phyloP scores from a whole-genome alignment of 2,888 invertebrate species.

The Philopedon plagiatum region DNA sequence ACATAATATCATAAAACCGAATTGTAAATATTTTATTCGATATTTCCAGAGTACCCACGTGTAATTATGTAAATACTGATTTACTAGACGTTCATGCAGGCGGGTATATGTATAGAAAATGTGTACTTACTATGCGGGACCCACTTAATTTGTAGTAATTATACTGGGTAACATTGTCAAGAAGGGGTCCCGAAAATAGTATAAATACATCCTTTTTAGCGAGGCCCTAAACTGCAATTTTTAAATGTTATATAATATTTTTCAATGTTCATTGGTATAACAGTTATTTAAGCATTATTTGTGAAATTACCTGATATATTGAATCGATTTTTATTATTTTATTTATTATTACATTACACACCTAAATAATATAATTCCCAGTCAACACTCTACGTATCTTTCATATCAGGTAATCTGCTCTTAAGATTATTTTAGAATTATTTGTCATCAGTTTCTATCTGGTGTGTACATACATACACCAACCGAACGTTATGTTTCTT shows the following conservation, averaged over 20 bases:
- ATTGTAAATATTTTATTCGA: not conserved
- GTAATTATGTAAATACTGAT: not conserved
- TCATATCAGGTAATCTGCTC: conserved; percentile 24
- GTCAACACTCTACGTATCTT: not conserved
- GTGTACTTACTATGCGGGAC: conserved; percentile 10
- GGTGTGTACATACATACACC: not conserved
- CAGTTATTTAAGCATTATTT: too few species aligned
- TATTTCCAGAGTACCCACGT: not conserved
- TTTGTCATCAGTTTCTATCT: conserved; percentile 14
- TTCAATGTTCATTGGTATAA: too few species aligned
- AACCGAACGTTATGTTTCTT: not conserved
- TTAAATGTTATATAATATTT: too few species aligned
- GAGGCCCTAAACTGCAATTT: not conserved
- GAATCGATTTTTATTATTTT: not conserved
- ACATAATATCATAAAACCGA: too few species aligned
- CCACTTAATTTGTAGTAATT: not conserved
- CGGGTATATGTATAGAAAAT: too few species aligned
- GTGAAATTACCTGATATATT: too few species aligned
- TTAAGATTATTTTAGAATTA: conserved; percentile 31
- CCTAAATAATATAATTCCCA: conserved; percentile 10
- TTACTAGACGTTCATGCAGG: not conserved
- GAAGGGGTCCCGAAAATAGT: not conserved
- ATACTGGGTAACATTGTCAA: not conserved
- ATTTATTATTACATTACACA: conserved; percentile 19
- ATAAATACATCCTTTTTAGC: conserved; percentile 19